Percentiles rank a stretch among this genome's conserved stretches.
phyloP scores from a whole-genome alignment of 2,888 invertebrate genomes.

The Drosophila formosana region DNA sequence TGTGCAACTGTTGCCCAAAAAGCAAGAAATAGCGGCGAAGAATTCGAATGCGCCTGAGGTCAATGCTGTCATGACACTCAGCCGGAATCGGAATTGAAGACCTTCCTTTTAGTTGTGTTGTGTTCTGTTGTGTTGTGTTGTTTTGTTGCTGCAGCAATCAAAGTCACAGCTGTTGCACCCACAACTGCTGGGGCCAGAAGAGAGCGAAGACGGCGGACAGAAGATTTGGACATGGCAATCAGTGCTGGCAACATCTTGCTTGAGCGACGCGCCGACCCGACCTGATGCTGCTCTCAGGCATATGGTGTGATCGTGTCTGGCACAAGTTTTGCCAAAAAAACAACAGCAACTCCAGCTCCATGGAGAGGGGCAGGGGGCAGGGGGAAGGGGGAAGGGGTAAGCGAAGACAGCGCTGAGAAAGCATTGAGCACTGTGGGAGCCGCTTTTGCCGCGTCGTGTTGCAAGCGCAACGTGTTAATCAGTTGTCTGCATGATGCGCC shows the following conservation, averaged over 20 bases:
- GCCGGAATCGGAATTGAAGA: constrained; percentile 36
- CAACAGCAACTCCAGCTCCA: neutral
- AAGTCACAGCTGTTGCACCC: constrained; percentile 61
- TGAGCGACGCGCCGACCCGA: constrained; percentile 17
- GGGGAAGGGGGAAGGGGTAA: neutral
- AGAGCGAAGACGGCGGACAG: neutral
- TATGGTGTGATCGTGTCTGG: constrained; percentile 53
- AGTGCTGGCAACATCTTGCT: constrained; percentile 62
- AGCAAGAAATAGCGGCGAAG: neutral
- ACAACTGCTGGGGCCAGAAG: constrained; percentile 36
- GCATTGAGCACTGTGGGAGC: constrained; percentile 58
- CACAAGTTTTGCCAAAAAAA: constrained; percentile 56
- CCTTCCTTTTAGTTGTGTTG: constrained; percentile 3
- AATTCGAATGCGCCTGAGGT: constrained; percentile 63
- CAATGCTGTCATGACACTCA: constrained; percentile 74
- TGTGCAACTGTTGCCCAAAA: constrained; percentile 53
- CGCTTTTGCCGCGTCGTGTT: constrained; percentile 8
- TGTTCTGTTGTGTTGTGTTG: constrained; percentile 3
- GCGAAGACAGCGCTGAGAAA: constrained; percentile 7
- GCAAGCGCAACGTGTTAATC: constrained; percentile 64
- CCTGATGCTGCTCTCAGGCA: constrained; percentile 29
- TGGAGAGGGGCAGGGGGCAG: neutral
- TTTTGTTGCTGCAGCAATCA: constrained; percentile 37
- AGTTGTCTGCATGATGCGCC: constrained; percentile 69
- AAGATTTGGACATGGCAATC: constrained; percentile 47